Conservation (phyloP, 2,113 vertebrate species). For the Microcebus lehilahytsara region DNA sequence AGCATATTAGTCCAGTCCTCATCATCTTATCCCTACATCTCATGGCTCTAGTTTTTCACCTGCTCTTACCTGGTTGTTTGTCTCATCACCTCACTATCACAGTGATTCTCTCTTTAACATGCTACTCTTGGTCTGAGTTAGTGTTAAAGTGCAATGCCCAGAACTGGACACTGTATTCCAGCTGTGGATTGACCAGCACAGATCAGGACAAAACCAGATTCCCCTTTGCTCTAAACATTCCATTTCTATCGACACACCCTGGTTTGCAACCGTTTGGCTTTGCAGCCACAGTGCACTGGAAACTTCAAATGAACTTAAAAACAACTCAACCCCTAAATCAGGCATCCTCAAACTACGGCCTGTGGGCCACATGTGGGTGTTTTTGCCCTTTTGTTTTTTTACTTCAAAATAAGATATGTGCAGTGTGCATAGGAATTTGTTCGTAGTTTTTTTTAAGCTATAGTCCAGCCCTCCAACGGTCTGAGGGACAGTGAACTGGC, state of each 20-base stretch:
- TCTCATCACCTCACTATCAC: neutral
- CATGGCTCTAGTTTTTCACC: neutral
- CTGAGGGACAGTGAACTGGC: too few relatives aligned
- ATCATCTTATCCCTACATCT: neutral
- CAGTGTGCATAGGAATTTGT: too few relatives aligned
- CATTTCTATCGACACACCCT: neutral
- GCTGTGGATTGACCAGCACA: fast-evolving
- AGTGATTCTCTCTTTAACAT: neutral
- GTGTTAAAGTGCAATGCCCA: neutral
- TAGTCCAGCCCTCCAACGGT: too few relatives aligned
- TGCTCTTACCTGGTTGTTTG: neutral
- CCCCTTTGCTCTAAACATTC: neutral
- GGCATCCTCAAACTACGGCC: too few relatives aligned
- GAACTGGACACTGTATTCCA: neutral
- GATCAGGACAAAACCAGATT: neutral
- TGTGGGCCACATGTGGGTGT: too few relatives aligned
- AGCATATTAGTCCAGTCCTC: neutral
- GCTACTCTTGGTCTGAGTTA: neutral
- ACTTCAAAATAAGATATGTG: too few relatives aligned
- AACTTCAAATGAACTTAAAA: neutral
- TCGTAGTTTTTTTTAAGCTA: too few relatives aligned
- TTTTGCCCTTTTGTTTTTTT: too few relatives aligned
- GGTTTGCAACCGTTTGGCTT: neutral
- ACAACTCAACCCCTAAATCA: neutral
- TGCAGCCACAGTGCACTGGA: neutral